Conservation (phyloP, 2,797 vertebrate species). For the Myotis myotis region DNA sequence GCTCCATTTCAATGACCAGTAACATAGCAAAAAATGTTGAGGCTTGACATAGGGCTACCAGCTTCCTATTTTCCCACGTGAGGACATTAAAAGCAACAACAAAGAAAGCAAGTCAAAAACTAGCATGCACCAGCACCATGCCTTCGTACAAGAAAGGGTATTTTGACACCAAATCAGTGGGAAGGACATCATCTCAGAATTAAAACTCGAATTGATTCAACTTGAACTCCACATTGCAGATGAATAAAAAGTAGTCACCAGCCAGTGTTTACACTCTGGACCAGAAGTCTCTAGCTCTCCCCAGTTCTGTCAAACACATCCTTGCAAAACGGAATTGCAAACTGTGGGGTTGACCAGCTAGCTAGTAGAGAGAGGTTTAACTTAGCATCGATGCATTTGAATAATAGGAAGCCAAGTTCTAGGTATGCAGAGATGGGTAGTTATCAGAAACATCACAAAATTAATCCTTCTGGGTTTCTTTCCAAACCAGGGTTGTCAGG, state of each 20-base stretch:
- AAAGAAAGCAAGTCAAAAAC: not conserved
- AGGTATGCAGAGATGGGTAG: not conserved
- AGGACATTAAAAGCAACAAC: not conserved
- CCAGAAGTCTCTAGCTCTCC: not conserved
- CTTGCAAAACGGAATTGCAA: not conserved
- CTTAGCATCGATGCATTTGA: not conserved
- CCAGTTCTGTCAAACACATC: not conserved
- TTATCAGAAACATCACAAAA: not conserved
- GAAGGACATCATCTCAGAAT: not conserved
- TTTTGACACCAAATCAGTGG: not conserved
- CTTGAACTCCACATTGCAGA: not conserved
- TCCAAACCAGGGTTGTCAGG: constrained; percentile 91
- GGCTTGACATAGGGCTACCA: not conserved
- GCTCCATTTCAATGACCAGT: not conserved
- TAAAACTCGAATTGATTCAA: not conserved
- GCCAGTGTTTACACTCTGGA: not conserved
- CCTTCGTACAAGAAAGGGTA: not conserved
- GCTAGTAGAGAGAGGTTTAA: not conserved
- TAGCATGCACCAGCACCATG: not conserved
- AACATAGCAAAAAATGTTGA: not conserved
- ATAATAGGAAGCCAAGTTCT: not conserved
- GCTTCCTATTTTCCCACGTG: not conserved
- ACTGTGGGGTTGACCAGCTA: not conserved
- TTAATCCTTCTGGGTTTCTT: constrained; percentile 57
- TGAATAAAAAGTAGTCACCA: not conserved